Base-by-base conservation (phyloP, 1,140 invertebrate genomes). In the Sitophilus oryzae region DNA sequence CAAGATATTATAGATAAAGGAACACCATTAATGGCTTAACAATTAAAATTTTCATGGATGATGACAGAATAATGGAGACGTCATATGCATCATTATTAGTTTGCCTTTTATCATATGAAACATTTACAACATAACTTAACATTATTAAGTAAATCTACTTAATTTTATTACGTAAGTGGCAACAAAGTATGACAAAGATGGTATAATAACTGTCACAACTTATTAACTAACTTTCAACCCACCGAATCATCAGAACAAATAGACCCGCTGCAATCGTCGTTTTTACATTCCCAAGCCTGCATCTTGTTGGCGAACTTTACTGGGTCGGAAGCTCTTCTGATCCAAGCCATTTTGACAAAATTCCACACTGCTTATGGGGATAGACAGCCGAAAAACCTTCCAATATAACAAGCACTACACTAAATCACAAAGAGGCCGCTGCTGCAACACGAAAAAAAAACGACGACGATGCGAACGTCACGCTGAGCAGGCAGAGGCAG, bases 191-290 rank as follows among this genome's bases (percentile, higher is more conserved):
- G n/a, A n/a, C n/a, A n/a, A n/a, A n/a, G n/a, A n/a, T n/a, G n/a
- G n/a, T n/a, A n/a, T n/a, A n/a, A n/a, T n/a, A n/a, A n/a, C n/a
- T n/a, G n/a, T n/a, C n/a, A n/a, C n/a, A n/a, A n/a, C n/a, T n/a
- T n/a, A n/a, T n/a, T n/a, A n/a, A n/a, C n/a, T n/a, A n/a, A n/a
- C n/a, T n/a, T n/a, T n/a, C n/a, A n/a, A 30, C 44, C 9, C 35
- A 52, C 49, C 49, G 49, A 43, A 43, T 52, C 49, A 52, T 52
- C 40, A 19, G 49, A 43, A 35, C 40, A 52, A 1, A 52, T 19
- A 10, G 49, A 52, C 43, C 49, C 41, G 19, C 10, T 6, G 11
- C 11, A 2, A 22, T 49, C 47, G 8, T 8, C 34, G 36, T 49
- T 34, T n/a, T 22, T 19, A 38, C 22, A 20, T 8, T 38, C 34